phyloP scores from a whole-genome alignment of 2,888 invertebrate species.

The Drosophila meridionalis region DNA sequence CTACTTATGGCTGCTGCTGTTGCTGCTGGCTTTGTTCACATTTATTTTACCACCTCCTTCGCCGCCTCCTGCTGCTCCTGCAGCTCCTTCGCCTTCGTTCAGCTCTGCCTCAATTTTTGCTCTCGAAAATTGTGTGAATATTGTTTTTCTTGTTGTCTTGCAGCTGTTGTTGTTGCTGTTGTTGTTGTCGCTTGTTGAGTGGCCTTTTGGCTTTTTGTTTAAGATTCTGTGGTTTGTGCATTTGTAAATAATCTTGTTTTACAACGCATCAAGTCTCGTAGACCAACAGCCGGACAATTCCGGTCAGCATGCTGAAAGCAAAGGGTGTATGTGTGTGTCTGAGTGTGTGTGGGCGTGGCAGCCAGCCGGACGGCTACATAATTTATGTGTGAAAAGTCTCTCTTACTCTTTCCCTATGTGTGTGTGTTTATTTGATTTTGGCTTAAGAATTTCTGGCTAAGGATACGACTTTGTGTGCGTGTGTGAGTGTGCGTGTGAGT shows the following conservation, averaged over 20 bases:
- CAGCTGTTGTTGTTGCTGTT: slow-evolving; percentile 27
- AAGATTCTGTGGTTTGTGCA: slow-evolving; percentile 76
- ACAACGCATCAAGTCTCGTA: slow-evolving; percentile 44
- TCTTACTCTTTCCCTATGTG: slow-evolving; percentile 8
- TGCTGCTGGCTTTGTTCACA: slow-evolving; percentile 54
- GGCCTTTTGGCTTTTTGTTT: slow-evolving; percentile 59
- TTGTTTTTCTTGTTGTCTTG: slow-evolving; percentile 67
- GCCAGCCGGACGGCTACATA: slow-evolving; percentile 54
- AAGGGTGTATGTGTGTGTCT: background rate
- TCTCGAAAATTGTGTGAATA: slow-evolving; percentile 77
- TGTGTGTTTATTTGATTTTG: slow-evolving; percentile 40
- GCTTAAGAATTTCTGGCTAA: slow-evolving; percentile 68
- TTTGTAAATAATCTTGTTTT: slow-evolving; percentile 80
- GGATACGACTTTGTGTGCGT: slow-evolving; percentile 3
- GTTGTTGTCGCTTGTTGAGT: slow-evolving; percentile 24
- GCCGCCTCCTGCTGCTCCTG: background rate
- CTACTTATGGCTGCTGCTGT: slow-evolving; percentile 43
- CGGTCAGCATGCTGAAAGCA: slow-evolving; percentile 15
- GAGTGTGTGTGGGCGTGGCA: background rate
- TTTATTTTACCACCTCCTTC: slow-evolving; percentile 43
- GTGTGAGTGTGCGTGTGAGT: background rate
- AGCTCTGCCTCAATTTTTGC: slow-evolving; percentile 49
- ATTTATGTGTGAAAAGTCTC: slow-evolving; percentile 75
- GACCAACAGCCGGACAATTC: slow-evolving; percentile 24
- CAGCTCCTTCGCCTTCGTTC: slow-evolving; percentile 4